Percentiles rank a stretch among this genome's conserved stretches.
Evolutionary conservation across 2,888 invertebrate species (phyloP).

Genomic region (Drosophila longiperda): DNA sequence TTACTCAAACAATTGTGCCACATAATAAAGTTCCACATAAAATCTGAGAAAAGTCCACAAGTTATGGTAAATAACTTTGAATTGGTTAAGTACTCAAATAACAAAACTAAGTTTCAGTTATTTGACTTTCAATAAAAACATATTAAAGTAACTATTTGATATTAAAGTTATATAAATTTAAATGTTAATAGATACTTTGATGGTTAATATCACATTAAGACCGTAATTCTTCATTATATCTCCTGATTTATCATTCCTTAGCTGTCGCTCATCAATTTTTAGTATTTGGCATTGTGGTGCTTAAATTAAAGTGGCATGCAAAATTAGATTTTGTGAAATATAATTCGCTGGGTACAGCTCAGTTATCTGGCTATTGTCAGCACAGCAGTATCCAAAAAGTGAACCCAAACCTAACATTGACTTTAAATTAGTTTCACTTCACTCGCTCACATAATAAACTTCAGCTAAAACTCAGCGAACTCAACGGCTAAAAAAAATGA

Average conservation of each 20-base stretch:
- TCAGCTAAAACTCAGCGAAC: slow-evolving; percentile 43
- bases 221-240: not conserved
- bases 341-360: slow-evolving; percentile 11
- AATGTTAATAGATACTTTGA: not conserved
- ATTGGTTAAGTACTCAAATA: not conserved
- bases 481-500: slow-evolving; percentile 12
- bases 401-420: slow-evolving; percentile 58
- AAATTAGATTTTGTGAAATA: slow-evolving; percentile 7
- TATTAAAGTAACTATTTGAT: not conserved
- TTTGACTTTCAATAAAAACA: not conserved
- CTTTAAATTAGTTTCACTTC: slow-evolving; percentile 73
- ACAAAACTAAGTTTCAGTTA: not conserved
- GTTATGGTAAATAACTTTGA: not conserved
- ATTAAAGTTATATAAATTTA: not conserved
- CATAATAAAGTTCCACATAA: slow-evolving; percentile 7
- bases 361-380: slow-evolving; percentile 8
- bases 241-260: not conserved
- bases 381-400: slow-evolving; percentile 20
- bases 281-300: slow-evolving; percentile 3
- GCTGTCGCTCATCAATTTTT: slow-evolving; percentile 20
- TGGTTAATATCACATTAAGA: too few species aligned
- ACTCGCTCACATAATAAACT: slow-evolving; percentile 69
- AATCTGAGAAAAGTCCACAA: slow-evolving; percentile 2
- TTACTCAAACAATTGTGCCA: slow-evolving; percentile 35
- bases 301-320: slow-evolving; percentile 16